phyloP scores from a whole-genome alignment of 2,888 invertebrate species.

The Eustalomyia histrio region DNA sequence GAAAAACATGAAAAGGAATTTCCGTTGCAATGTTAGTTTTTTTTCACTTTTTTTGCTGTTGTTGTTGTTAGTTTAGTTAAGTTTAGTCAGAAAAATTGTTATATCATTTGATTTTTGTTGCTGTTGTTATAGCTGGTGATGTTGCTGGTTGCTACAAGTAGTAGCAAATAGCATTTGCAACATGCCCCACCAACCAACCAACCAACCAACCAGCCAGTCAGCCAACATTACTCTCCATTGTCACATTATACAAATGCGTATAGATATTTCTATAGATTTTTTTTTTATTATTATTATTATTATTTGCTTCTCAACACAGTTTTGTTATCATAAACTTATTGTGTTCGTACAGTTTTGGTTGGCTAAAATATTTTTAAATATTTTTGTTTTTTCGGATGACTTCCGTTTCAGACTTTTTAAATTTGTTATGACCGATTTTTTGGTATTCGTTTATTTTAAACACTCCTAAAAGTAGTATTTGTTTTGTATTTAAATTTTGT shows the following conservation, averaged over 20 bases:
- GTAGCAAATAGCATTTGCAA: not conserved
- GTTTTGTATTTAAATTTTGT: not conserved
- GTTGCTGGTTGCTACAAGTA: conserved; percentile 1
- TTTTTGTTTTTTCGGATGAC: not conserved
- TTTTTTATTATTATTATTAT: too few relatives aligned
- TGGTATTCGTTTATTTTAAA: not conserved
- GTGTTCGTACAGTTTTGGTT: not conserved
- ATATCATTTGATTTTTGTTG: not conserved
- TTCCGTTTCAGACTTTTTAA: conserved; percentile 13
- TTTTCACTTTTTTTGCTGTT: conserved; percentile 4
- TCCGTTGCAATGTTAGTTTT: conserved; percentile 25
- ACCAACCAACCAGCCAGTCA: not conserved
- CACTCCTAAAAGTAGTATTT: not conserved
- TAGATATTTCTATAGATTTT: not conserved
- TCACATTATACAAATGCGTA: conserved; percentile 12
- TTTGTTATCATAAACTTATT: conserved; percentile 29
- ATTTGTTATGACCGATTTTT: conserved; percentile 13
- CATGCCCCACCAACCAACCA: not conserved
- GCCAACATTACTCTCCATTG: conserved; percentile 6
- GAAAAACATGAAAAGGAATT: conserved; percentile 21
- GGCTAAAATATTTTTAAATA: not conserved
- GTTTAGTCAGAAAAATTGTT: conserved; percentile 1
- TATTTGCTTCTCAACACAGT: not conserved
- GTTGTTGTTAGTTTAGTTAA: not conserved
- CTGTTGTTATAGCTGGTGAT: not conserved